phyloP scores from a whole-genome alignment of 2,113 vertebrate species.

The Larimichthys polyactis region DNA sequence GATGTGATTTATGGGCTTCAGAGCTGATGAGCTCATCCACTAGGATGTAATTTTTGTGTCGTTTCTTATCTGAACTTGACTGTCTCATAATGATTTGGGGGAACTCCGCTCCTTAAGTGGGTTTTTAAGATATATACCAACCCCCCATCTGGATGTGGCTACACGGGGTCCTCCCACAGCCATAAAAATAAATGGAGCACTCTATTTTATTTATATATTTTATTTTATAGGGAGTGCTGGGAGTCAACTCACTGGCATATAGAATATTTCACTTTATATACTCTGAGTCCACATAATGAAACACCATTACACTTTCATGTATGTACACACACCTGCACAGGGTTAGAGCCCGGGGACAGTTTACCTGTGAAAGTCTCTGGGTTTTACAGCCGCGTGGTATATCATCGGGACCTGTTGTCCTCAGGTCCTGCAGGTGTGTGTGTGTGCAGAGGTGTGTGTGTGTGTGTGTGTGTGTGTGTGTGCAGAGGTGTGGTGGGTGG shows the following conservation, averaged over 20 bases:
- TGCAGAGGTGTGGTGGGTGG: constrained; percentile 43
- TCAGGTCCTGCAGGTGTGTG: constrained; percentile 34
- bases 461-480: constrained; percentile 20
- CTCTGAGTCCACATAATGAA: constrained; percentile 63
- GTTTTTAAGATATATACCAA: constrained; percentile 37
- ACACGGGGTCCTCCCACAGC: constrained; percentile 45
- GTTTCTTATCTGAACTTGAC: constrained; percentile 33
- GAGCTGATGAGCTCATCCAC: constrained; percentile 31
- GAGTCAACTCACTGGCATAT: constrained; percentile 46
- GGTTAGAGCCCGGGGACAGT: constrained; percentile 48
- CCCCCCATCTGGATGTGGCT: constrained; percentile 53
- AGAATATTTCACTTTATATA: constrained; percentile 64
- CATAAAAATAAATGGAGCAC: constrained; percentile 60
- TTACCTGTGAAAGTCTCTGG: constrained; percentile 26
- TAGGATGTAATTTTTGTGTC: constrained; percentile 15
- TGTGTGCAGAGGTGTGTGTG: constrained; percentile 27
- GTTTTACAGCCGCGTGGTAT: constrained; percentile 17
- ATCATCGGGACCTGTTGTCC: constrained; percentile 15
- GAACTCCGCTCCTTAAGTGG: constrained; percentile 15
- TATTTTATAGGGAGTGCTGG: constrained; percentile 45
- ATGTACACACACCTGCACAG: constrained; percentile 48
- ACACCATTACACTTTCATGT: constrained; percentile 45
- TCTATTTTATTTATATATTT: constrained; percentile 49
- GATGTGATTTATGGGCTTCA: constrained; percentile 44
- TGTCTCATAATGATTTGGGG: constrained; percentile 34